Evolutionary conservation across 92 coral and sea anemone species (phyloP).

Genomic region (Umimayanthus chanpuru): DNA sequence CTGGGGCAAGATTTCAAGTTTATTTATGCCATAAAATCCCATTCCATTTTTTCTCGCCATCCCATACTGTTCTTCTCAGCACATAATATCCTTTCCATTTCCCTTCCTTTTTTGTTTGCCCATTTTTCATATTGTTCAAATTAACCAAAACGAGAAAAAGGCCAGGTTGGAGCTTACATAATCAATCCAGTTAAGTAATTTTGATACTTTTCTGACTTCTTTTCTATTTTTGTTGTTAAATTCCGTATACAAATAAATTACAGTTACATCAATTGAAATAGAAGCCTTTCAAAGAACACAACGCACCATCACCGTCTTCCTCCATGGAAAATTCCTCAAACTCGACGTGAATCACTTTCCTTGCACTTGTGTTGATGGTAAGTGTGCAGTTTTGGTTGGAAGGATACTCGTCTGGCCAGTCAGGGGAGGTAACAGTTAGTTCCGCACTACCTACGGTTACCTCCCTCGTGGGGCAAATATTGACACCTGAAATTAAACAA

Average conservation of each 20-base stretch:
- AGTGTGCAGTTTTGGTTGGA: neutral
- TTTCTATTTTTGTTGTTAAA: too few species aligned
- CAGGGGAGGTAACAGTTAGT: neutral
- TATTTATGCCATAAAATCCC: too few species aligned
- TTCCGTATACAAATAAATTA: neutral
- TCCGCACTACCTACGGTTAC: neutral
- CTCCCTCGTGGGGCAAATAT: constrained; percentile 32
- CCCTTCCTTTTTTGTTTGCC: too few species aligned
- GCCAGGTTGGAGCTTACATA: too few species aligned
- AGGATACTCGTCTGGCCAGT: constrained; percentile 7
- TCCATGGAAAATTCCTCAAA: constrained; percentile 25
- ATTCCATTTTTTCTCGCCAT: too few species aligned
- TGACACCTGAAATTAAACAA: constrained; percentile 15
- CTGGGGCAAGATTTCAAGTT: too few species aligned
- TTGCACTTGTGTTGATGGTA: neutral
- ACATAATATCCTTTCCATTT: too few species aligned
- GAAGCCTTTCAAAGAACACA: neutral
- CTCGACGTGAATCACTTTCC: constrained; percentile 24
- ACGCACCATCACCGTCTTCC: constrained; percentile 30
- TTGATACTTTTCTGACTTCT: too few species aligned
- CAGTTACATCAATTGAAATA: neutral
- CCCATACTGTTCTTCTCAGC: too few species aligned
- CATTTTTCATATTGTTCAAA: too few species aligned
- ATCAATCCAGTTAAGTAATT: too few species aligned
- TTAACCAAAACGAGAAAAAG: too few species aligned